phyloP scores from a whole-genome alignment of 2,113 vertebrate species.

The Delphinapterus leucas region DNA sequence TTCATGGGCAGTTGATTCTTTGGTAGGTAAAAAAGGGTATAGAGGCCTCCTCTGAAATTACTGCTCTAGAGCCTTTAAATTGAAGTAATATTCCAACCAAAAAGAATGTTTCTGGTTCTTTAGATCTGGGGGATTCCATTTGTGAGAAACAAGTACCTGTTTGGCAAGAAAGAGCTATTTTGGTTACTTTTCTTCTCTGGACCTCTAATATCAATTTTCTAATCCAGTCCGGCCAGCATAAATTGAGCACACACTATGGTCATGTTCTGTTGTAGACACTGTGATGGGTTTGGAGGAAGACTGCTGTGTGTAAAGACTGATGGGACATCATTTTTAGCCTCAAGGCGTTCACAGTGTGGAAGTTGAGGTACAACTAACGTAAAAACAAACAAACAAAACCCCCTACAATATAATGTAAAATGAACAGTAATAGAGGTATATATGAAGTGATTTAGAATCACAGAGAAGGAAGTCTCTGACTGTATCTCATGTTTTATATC shows the following conservation, averaged over 20 bases:
- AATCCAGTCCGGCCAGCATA: neutral
- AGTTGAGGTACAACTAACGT: neutral
- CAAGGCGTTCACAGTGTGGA: neutral
- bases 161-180: neutral
- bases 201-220: neutral
- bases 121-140: neutral
- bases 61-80: neutral
- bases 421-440: neutral
- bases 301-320: neutral
- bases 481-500: neutral
- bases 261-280: neutral
- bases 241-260: neutral
- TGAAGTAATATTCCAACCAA: neutral
- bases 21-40: neutral
- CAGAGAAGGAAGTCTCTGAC: neutral
- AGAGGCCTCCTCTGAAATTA: neutral
- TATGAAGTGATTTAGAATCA: constrained; percentile 1
- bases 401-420: neutral
- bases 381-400: neutral
- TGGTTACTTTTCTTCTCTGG: constrained; percentile 22
- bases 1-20: neutral
- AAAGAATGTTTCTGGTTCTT: neutral
- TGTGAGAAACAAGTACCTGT: neutral
- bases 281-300: neutral
- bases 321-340: neutral